phyloP scores from a whole-genome alignment of 2,113 vertebrate genomes.

The Diadophis punctatus region DNA sequence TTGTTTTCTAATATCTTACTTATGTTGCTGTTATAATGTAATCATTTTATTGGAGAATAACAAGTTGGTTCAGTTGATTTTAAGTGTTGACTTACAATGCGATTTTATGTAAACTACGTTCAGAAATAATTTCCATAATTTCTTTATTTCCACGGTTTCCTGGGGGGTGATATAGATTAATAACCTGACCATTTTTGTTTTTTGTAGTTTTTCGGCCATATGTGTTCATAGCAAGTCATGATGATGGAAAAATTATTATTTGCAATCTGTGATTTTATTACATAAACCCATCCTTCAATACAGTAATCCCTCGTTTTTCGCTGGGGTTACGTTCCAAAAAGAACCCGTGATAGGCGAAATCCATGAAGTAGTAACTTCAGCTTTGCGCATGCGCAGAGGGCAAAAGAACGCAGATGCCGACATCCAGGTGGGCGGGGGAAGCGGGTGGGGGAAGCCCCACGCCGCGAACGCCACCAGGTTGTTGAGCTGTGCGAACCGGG shows the following conservation, averaged over 20 bases:
- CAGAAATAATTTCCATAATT: neutral
- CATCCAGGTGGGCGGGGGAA: no score
- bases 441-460: no score
- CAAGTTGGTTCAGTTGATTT: neutral
- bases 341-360: no score
- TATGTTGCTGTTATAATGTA: neutral
- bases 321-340: no score
- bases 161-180: neutral
- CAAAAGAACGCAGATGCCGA: no score
- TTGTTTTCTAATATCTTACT: neutral
- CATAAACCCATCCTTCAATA: neutral
- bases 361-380: no score
- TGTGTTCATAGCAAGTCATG: neutral
- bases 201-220: neutral
- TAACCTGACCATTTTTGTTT: neutral
- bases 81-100: neutral
- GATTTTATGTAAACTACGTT: neutral
- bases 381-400: no score
- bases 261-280: neutral
- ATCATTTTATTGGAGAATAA: neutral
- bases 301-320: no score
- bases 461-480: no score
- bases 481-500: no score
- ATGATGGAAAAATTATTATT: neutral
- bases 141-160: neutral